phyloP scores from a whole-genome alignment of 2,113 vertebrate genomes.

The Cochlearius cochlearius region DNA sequence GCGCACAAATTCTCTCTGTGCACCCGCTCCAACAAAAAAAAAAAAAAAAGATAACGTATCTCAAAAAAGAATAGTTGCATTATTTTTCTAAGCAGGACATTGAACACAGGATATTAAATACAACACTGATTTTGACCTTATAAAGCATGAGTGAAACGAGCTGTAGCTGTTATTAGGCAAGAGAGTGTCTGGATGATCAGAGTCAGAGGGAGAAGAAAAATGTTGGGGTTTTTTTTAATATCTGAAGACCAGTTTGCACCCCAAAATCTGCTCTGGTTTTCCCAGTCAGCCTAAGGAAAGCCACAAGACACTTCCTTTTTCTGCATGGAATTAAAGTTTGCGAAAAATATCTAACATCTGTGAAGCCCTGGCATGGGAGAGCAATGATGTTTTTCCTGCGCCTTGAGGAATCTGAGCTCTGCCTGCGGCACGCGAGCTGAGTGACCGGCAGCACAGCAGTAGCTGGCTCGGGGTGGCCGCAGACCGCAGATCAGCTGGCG shows the following conservation, averaged over 20 bases:
- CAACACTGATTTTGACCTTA: neutral
- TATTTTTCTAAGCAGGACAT: neutral
- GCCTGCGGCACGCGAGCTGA: fast-evolving
- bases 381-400: neutral
- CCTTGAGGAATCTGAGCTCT: neutral
- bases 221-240: neutral
- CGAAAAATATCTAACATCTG: neutral
- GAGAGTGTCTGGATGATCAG: neutral
- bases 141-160: neutral
- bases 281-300: neutral
- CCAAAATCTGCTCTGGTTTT: neutral
- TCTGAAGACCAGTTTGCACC: neutral
- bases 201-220: neutral
- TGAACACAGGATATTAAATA: conserved; percentile 42
- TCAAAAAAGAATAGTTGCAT: neutral
- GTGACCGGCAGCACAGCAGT: neutral
- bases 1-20: neutral
- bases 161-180: neutral
- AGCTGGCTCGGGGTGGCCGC: neutral
- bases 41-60: neutral
- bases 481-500: neutral
- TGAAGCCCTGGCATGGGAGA: neutral
- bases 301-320: neutral
- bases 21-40: neutral
- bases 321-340: neutral